Evolutionary conservation across 1,140 invertebrate genomes (phyloP), one percentile per base, ranked within the genome.

Genomic region (Hypothenemus hampei): DNA sequence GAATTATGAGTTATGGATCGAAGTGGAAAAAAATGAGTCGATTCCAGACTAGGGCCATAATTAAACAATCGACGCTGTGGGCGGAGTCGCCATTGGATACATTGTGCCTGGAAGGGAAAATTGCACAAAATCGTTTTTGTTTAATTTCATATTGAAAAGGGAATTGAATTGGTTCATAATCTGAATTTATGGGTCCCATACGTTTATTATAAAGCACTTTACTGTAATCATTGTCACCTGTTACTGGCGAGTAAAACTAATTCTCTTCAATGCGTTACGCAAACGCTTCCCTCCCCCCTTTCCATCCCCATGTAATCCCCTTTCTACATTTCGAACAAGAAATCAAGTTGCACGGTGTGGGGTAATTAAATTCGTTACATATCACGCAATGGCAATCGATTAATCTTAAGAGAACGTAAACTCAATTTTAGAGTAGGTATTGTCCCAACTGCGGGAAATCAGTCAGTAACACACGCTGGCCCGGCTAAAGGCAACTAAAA

Each of bases 41-140:
- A 47, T 47, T 47, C 31, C 45, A 11, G 16, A 21, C 18, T n/a
- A n/a, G n/a, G 13, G 31, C 31, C 18, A 35, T 47, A 47, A 47
- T 47, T 47, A 47, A 47, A 47, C 45, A 33, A 47, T 47, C 45
- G 45, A 35, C 45, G 10, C 26, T 31, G 10, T 31, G 2, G 26
- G 26, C 8, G 13, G 1, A 31, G 13, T 3, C 2, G 13, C 2
- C 26, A 11, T 1, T 13, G 13, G 26, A 31, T 31, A 13, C 13
- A 3, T 2, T 13, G 3, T 2, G 13, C 26, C 10, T 11, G 4
- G 18, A 8, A 3, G n/a, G 18, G 10, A 2, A 3, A 1, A 8
- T 19, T 18, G 36, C 3, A 19, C 10, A 4, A 13, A 39, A 10
- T 19, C 13, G 18, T n/a, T 39, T 3, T 10, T 16, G 36, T n/a